Evolutionary conservation across 1,140 invertebrate genomes (phyloP), one percentile per base, ranked within the genome.

Genomic region (Drosophila sucinea): DNA sequence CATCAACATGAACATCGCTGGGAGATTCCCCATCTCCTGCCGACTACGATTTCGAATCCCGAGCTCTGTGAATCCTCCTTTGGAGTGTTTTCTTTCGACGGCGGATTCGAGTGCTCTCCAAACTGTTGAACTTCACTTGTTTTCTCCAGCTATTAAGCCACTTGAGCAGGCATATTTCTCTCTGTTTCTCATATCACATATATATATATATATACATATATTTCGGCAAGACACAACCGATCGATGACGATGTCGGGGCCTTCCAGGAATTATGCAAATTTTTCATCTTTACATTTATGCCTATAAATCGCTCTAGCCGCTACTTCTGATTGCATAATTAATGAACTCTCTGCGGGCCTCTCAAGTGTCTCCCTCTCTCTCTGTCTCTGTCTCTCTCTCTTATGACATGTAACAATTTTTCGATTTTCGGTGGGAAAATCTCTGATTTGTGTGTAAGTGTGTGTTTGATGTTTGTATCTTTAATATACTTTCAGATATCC

Each of bases 271-370:
- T 89, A 89, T 89, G 84, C 84, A 89, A 89, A 89, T 89, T 89
- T 51, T 83, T 66, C 54, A 89, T 81, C 84, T 81, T 89, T 77
- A 89, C 77, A 87, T 87, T 87, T 87, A 87, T 87, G 84, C 85
- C 77, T 63, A 82, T 89, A 87, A 87, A 89, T 89, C 84, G 77
- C 84, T 87, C 83, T 89, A 87, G 81, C 83, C 81, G 80, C 81
- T 89, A 87, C 83, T 87, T 89, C 77, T 89, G 84, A 89, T 87
- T 87, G 84, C 84, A 87, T 87, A 89, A 89, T 84, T 89, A 90
- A 89, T 89, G 85, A 89, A 73, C 62, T 77, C 65, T 47, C 38
- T 58, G 17, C 44, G 58, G 60, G 67, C n/a, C 10, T 38, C 58
- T 60, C 51, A 44, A 23, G 30, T 60, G 33, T 66, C 25, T 51